A percentile compares a stretch with the other conserved stretches of the same genome.
Evolutionary conservation across 2,888 invertebrate genomes (phyloP).

Genomic region (Noctua pronuba): DNA sequence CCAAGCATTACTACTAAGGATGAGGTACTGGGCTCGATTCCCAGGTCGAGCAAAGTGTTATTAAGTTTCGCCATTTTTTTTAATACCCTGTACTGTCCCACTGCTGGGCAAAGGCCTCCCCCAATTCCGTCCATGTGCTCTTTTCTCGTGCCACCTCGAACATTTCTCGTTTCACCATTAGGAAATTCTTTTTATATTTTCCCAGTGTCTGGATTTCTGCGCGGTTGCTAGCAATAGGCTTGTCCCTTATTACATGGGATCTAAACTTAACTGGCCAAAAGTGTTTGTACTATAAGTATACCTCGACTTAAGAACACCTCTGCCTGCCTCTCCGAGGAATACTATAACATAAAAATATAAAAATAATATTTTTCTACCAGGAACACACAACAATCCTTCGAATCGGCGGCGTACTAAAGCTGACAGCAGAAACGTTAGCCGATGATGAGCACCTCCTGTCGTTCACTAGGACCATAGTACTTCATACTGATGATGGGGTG

Average conservation of each 20-base stretch:
- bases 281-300: not conserved
- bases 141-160: too few relatives aligned
- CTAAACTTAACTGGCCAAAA: not conserved
- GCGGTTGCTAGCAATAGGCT: not conserved
- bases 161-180: too few relatives aligned
- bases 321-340: too few relatives aligned
- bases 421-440: constrained; percentile 87
- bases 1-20: not conserved
- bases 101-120: too few relatives aligned
- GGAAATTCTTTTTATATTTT: not conserved
- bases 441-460: constrained; percentile 88
- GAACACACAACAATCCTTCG: constrained; percentile 88
- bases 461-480: constrained; percentile 91
- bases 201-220: not conserved
- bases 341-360: not conserved
- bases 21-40: not conserved
- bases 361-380: constrained; percentile 66
- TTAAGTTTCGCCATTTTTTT: not conserved
- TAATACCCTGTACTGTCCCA: too few relatives aligned
- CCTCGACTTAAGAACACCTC: not conserved
- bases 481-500: constrained; percentile 82
- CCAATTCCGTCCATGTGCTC: too few relatives aligned
- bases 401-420: constrained; percentile 92
- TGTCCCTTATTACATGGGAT: not conserved
- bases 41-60: not conserved